Evolutionary conservation across 2,113 vertebrate genomes (phyloP), one percentile per base, ranked within the genome.

Genomic region (Channa argus): DNA sequence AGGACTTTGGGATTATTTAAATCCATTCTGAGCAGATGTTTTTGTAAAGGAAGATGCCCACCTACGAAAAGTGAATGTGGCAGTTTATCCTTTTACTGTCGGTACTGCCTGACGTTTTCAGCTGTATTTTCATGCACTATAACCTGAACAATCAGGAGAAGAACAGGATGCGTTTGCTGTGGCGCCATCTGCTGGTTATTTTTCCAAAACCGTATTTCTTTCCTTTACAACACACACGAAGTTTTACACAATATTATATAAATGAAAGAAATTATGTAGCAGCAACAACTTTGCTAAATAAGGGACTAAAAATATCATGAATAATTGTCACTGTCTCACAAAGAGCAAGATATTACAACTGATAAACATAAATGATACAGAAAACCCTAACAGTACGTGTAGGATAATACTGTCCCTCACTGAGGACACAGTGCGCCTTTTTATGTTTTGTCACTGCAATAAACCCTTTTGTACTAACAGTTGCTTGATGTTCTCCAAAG

Each of bases 151-250:
- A 24, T 24, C 24, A 24, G 24, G 24, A 24, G 24, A 24, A 24
- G 24, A 24, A 24, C 24, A 24, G 24, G 24, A 24, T 24, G 24
- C 14, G 3, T 51, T 45, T 49, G 9, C 33, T 8, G 38, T 71
- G 55, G 50, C 73, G 8, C 34, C 67, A 71, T 63, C 62, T 82
- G 41, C 36, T 80, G 82, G 51, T 12, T n/a, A 11, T 9, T 24
- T 24, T 24, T 24, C 24, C 24, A 24, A 24, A 24, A 24, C 24
- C 24, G 24, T 24, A 24, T 24, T 24, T 24, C 24, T 24, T 24
- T 24, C 24, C 24, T 1, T 24, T 24, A 24, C 24, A 24, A 24
- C 24, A 24, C 24, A 24, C 24, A 24, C 24, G 24, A 24, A 24
- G 24, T 24, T 24, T 24, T 24, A 24, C 1, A 24, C 24, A 24